phyloP scores from a whole-genome alignment of 2,888 invertebrate species.

The Bugulina stolonifera region DNA sequence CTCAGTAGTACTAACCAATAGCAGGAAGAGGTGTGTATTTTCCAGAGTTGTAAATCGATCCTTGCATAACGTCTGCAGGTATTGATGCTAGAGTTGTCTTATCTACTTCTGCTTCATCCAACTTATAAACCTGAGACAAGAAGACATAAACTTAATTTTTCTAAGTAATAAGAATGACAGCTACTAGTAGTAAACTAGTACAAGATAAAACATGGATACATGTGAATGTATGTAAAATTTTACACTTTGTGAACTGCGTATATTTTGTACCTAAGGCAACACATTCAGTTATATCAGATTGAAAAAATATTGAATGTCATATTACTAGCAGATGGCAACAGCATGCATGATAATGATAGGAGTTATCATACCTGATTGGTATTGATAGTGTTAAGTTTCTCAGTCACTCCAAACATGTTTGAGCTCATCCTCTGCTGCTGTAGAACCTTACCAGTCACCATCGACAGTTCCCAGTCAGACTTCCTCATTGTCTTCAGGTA shows the following conservation, averaged over 20 bases:
- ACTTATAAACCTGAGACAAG: conserved; percentile 8
- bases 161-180: too few species aligned
- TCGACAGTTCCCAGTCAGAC: conserved; percentile 33
- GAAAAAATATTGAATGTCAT: too few species aligned
- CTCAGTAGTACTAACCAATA: neutral
- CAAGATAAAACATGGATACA: too few species aligned
- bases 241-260: too few species aligned
- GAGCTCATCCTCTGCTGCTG: conserved; percentile 37
- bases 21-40: neutral
- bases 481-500: conserved; percentile 23
- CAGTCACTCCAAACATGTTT: neutral
- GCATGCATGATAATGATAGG: too few species aligned
- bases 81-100: neutral
- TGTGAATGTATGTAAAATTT: too few species aligned
- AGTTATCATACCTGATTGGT: neutral
- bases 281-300: too few species aligned
- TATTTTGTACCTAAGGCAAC: too few species aligned
- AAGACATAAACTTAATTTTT: too few species aligned
- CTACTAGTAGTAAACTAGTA: too few species aligned
- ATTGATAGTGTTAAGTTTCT: neutral
- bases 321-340: too few species aligned
- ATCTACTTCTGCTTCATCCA: neutral
- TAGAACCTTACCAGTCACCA: conserved; percentile 36
- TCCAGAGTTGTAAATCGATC: neutral
- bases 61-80: neutral